Conservation (phyloP, 2,113 vertebrate genomes). For the Daphoenositta chrysoptera region DNA sequence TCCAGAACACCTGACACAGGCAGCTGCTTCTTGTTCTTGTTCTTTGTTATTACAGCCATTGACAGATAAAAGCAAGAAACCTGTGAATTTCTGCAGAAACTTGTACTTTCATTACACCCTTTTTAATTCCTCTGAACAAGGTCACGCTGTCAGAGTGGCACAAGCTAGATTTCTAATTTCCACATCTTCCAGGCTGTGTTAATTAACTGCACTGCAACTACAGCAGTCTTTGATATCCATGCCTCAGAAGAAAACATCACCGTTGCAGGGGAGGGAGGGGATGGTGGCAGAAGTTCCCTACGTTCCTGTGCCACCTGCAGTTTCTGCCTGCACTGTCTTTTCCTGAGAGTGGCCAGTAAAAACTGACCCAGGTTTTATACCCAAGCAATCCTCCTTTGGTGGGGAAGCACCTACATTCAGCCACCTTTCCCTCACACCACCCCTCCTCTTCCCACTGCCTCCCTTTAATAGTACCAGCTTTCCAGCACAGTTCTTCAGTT, state of each 20-base stretch:
- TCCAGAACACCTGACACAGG: background rate
- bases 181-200: background rate
- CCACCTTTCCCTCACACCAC: fast-evolving
- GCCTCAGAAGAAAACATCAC: background rate
- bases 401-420: background rate
- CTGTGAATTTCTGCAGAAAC: background rate
- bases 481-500: background rate
- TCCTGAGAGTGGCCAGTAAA: no score
- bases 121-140: slow-evolving; percentile 4
- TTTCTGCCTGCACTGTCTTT: background rate
- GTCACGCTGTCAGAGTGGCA: background rate
- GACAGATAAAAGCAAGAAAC: background rate
- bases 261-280: background rate
- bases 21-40: background rate
- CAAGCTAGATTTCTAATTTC: background rate
- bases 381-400: background rate
- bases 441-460: background rate
- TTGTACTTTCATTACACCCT: background rate
- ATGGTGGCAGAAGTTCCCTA: background rate
- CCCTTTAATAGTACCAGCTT: background rate
- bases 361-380: background rate
- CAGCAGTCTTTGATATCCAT: background rate
- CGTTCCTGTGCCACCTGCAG: background rate
- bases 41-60: background rate
- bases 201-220: background rate